Evolutionary conservation across 2,888 invertebrate genomes (phyloP), one percentile per base, ranked within the genome.

Genomic region (Athalia rosae): DNA sequence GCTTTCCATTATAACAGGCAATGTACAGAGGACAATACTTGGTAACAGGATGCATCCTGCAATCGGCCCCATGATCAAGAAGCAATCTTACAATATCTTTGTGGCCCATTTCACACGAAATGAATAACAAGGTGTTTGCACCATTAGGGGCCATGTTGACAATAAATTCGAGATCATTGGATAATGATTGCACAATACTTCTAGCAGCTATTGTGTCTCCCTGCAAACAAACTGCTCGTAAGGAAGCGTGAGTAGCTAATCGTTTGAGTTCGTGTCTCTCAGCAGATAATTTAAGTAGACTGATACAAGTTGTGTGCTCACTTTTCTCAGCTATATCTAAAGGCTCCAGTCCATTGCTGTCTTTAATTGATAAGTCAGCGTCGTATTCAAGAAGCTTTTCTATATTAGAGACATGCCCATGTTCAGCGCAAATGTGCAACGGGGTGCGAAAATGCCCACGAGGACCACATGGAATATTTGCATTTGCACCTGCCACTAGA

Each of bases 21-120:
- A 97, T 95, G 90, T 98, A 98, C 0, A 99, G 92, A 0, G 98
- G 98, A 0, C 97, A 96, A 90, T 98, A 98, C 86, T 95, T 95
- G 3, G 98, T 98, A 47, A 96, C 95, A 0, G 97, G 95, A 90
- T 98, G 98, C 50, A 95, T 94, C 76, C 97, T 93, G 0, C 97
- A 96, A 91, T 98, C 98, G 0, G 97, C 97, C 2, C 96, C 96
- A 77, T 95, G 92, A 15, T 94, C 94, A 63, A 99, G 90, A 50
- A 95, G 89, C 48, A 99, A 91, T 80, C 94, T 92, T 0, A 97
- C 97, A 43, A 97, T 93, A 50, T 94, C 93, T 53, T 94, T 93
- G 81, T 94, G 93, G 0, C 98, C 99, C 74, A 94, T 93, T 90
- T 98, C 97, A 84, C 96, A 95, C 4, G 98, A 96, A 48, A 98